Evolutionary conservation across 1,140 invertebrate genomes (phyloP), one percentile per base, ranked within the genome.

Genomic region (Diprion similis): DNA sequence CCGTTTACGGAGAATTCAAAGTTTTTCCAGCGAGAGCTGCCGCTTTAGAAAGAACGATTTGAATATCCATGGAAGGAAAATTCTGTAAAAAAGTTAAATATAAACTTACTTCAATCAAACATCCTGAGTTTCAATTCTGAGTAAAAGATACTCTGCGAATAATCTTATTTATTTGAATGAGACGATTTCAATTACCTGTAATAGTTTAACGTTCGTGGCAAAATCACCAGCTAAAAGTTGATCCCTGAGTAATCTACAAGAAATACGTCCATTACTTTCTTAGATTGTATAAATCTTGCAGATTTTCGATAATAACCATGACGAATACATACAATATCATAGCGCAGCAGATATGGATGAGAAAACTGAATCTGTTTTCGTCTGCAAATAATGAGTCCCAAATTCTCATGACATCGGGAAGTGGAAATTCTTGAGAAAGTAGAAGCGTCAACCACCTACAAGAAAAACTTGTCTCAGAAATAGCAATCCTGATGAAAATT

Each of bases 371-470:
- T 80, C 97, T 91, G 67, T 94, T 91, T 73, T 93, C 89, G 88
- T 98, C 97, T 0, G 97, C 92, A 88, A 99, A 97, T 18, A 99
- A 84, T 0, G 96, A 96, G 87, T 99, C 98, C 98, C 98, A 99
- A 79, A 99, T 94, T 78, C 97, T 91, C 79, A 98, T 92, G 0
- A 99, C 96, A 89, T 99, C 97, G 1, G 98, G 98, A 73, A 99
- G 88, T 46, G 96, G 94, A 89, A 99, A 99, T 88, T 99, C 98
- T 90, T 99, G 98, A 19, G 97, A 98, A 1, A 99, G 88, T 24
- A 99, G 86, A n/a, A 99, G 88, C 0, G 97, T 99, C 15, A 99
- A 89, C 98, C 98, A 99, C 83, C 97, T 95, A 83, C 73, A 89
- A 87, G 74, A 10, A 71, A 71, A 70, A 15, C 8, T 18, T 65